A percentile compares a stretch with the other conserved stretches of the same genome.
These are phyloP conservation scores for Philopedon plagiatum DNA, from an alignment of 2,888 invertebrate genomes.

Conservation along the genomic window DNA sequence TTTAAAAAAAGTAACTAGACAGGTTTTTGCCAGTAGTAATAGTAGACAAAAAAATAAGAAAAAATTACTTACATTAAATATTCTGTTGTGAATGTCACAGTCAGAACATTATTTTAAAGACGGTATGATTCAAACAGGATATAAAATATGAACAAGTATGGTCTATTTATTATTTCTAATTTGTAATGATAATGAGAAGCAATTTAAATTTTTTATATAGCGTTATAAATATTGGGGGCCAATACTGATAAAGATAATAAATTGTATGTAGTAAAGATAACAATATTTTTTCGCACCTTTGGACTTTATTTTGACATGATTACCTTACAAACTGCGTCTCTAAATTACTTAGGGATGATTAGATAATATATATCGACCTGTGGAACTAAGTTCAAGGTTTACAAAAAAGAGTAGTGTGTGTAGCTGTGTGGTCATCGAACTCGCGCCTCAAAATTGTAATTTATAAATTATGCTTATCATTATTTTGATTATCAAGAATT, in stretches of 20 bases:
- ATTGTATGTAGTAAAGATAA: slow-evolving; percentile 7
- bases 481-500: too few species aligned
- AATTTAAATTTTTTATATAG: slow-evolving; percentile 2
- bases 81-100: not conserved
- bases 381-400: not conserved
- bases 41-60: too few species aligned
- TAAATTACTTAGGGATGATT: not conserved
- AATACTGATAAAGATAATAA: slow-evolving; percentile 31
- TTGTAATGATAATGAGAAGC: not conserved
- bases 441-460: too few species aligned
- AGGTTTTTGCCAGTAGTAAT: too few species aligned
- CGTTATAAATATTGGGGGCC: slow-evolving; percentile 26
- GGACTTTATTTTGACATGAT: slow-evolving; percentile 33
- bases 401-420: too few species aligned
- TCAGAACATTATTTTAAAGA: too few species aligned
- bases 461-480: too few species aligned
- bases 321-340: not conserved
- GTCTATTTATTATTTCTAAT: not conserved
- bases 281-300: slow-evolving; percentile 31
- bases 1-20: too few species aligned
- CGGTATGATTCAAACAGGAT: too few species aligned
- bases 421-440: too few species aligned
- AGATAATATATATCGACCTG: not conserved
- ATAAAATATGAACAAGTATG: not conserved
- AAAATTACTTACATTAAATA: not conserved